Evolutionary conservation across 1,140 invertebrate species (phyloP).

Genomic region (Bombyx mori): ASM3026992v2 NC_085118.1:606001-606500

Average conservation of each 20-base stretch:
- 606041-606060: constrained; percentile 59
- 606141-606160: constrained; percentile 30
- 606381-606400: constrained; percentile 31
- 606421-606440: constrained; percentile 62
- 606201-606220: constrained; percentile 68
- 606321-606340: too few species aligned
- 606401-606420: constrained; percentile 42
- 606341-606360: too few species aligned
- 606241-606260: constrained; percentile 74
- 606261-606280: constrained; percentile 65
- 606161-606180: constrained; percentile 52
- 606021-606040: constrained; percentile 56
- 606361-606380: constrained; percentile 1
- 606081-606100: constrained; percentile 34
- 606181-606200: constrained; percentile 68
- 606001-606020: constrained; percentile 8
- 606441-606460: constrained; percentile 74
- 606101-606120: constrained; percentile 26
- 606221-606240: constrained; percentile 72
- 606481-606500: constrained; percentile 68
- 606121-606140: constrained; percentile 7
- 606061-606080: constrained; percentile 56
- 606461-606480: constrained; percentile 70
- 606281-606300: constrained; percentile 37
- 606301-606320: too few species aligned